Percentiles rank a stretch among this genome's conserved stretches.
Conservation (phyloP, 2,888 invertebrate genomes). For the Mycalesis mineus region DNA sequence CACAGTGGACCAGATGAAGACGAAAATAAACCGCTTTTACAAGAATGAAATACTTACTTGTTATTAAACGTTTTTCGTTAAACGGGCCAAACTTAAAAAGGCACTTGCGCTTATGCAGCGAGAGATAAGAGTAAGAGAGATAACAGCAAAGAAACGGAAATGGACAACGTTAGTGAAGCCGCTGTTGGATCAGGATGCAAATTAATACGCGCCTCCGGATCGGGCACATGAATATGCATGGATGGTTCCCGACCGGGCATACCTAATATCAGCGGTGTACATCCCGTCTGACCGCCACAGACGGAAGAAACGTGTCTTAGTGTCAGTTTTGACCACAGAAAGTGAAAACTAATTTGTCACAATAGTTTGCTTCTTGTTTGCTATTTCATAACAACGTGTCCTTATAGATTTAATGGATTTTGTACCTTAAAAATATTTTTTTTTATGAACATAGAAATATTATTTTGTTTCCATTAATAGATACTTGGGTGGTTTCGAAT, state of each 20-base stretch:
- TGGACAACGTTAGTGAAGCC: slow-evolving; percentile 57
- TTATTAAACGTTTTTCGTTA: not conserved
- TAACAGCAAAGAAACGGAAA: slow-evolving; percentile 61
- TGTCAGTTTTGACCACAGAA: no score
- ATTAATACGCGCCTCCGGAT: slow-evolving; percentile 73
- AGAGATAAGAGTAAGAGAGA: slow-evolving; percentile 30
- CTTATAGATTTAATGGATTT: no score
- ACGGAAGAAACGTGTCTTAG: not conserved
- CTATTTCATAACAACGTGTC: no score
- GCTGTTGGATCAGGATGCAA: slow-evolving; percentile 66
- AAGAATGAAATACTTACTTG: no score
- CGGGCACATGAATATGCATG: slow-evolving; percentile 73
- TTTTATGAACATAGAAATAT: no score
- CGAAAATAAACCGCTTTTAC: no score
- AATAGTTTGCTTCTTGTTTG: no score
- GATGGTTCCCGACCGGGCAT: slow-evolving; percentile 37
- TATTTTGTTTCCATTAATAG: no score
- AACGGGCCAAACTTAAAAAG: not conserved
- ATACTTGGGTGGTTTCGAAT: no score
- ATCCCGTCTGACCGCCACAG: not conserved
- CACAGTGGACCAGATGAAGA: no score
- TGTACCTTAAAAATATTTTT: no score
- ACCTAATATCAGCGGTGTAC: not conserved
- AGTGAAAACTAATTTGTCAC: no score
- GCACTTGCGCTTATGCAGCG: not conserved